Percentiles rank a stretch among this genome's conserved stretches.
These are phyloP conservation scores for Betta splendens DNA, from an alignment of 2,797 vertebrate species.

Conservation along the genomic window DNA sequence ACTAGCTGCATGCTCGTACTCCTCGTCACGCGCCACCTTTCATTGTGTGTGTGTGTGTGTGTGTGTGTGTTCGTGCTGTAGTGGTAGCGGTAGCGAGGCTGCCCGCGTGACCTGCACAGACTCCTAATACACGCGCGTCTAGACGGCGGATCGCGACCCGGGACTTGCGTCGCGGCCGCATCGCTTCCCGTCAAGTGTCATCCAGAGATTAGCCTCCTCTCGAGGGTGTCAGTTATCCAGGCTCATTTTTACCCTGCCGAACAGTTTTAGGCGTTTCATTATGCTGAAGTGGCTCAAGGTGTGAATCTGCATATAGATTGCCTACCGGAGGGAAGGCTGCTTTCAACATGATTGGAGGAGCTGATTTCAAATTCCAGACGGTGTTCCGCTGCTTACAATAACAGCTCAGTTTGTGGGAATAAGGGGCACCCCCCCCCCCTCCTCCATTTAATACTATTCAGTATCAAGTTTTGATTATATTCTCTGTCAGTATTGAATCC, in stretches of 20 bases:
- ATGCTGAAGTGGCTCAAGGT: slow-evolving; percentile 71
- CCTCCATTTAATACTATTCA: slow-evolving; percentile 37
- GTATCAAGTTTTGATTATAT: slow-evolving; percentile 39
- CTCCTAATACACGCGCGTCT: slow-evolving; percentile 46
- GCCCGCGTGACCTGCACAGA: slow-evolving; percentile 34
- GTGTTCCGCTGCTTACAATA: slow-evolving; percentile 51
- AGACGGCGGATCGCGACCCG: slow-evolving; percentile 36
- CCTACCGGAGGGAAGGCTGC: slow-evolving; percentile 53
- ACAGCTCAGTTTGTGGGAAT: slow-evolving; percentile 34
- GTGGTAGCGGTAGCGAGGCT: slow-evolving; percentile 33
- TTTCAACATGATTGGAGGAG: slow-evolving; percentile 67
- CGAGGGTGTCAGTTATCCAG: slow-evolving; percentile 60
- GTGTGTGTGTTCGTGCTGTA: too few relatives aligned
- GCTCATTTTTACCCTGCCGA: slow-evolving; percentile 67
- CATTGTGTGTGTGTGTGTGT: slow-evolving; percentile 53
- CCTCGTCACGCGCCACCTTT: slow-evolving; percentile 36
- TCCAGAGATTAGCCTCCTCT: slow-evolving; percentile 75
- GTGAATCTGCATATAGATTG: slow-evolving; percentile 84
- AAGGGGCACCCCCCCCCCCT: slow-evolving; percentile 11
- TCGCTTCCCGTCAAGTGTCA: slow-evolving; percentile 67
- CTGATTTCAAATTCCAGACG: slow-evolving; percentile 60
- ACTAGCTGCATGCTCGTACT: slow-evolving; percentile 37
- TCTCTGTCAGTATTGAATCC: slow-evolving; percentile 23
- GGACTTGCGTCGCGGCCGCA: slow-evolving; percentile 48
- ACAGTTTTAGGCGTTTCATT: slow-evolving; percentile 75